Evolutionary conservation across 2,797 vertebrate species (phyloP).

Genomic region (Tokudaia muenninki): DNA sequence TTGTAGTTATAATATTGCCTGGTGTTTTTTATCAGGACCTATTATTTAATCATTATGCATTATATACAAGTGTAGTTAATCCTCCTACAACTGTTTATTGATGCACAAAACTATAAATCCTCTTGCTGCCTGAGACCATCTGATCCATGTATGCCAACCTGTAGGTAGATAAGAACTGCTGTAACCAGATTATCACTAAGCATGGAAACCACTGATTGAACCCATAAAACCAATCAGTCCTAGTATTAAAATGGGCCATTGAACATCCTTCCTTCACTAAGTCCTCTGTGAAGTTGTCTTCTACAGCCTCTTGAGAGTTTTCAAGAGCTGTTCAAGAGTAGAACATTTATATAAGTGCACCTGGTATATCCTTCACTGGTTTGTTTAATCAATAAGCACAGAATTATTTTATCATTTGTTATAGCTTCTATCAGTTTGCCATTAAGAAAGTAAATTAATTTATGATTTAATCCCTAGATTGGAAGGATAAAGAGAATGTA

Average conservation of each 20-base stretch:
- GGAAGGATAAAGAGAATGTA: not conserved
- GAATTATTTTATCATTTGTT: not conserved
- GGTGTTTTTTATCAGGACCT: not conserved
- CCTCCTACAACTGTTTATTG: not conserved
- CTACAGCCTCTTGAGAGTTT: not conserved
- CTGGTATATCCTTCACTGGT: not conserved
- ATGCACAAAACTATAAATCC: not conserved
- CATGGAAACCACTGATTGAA: not conserved
- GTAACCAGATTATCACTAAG: not conserved
- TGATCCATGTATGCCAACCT: not conserved
- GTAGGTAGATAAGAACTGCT: not conserved
- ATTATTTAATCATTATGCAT: not conserved
- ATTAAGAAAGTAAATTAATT: constrained; percentile 51
- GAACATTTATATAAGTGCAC: not conserved
- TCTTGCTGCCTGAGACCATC: not conserved
- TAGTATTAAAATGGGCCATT: constrained; percentile 13
- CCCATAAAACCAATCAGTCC: not conserved
- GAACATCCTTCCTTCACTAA: not conserved
- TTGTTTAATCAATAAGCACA: constrained; percentile 28
- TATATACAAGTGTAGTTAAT: not conserved
- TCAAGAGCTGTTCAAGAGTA: not conserved
- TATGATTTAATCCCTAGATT: not conserved
- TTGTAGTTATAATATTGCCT: not conserved
- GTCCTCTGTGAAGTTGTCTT: not conserved
- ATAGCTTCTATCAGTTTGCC: not conserved